phyloP scores from a whole-genome alignment of 2,888 invertebrate genomes.

The Tetheella fluctuosa region DNA sequence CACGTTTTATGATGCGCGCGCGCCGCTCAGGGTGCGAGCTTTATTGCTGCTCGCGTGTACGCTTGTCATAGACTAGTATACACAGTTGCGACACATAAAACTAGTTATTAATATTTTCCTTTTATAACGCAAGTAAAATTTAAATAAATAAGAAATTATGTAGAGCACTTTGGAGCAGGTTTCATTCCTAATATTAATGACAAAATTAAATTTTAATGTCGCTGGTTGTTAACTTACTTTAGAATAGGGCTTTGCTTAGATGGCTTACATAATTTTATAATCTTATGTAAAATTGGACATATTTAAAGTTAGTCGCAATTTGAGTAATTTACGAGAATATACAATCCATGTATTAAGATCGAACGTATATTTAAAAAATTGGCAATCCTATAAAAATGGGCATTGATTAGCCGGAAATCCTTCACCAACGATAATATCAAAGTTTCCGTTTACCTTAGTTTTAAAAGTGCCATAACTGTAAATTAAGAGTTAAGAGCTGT shows the following conservation, averaged over 20 bases:
- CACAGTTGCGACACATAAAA: slow-evolving; percentile 24
- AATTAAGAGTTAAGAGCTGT: not conserved
- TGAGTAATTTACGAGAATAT: not conserved
- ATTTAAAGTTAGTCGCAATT: not conserved
- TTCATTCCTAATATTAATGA: slow-evolving; percentile 20
- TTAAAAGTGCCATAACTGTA: not conserved
- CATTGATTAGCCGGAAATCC: not conserved
- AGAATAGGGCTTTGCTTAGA: not conserved
- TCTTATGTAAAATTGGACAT: not conserved
- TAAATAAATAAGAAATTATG: slow-evolving; percentile 28
- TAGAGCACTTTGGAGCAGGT: slow-evolving; percentile 23
- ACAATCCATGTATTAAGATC: too few species aligned
- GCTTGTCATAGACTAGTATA: slow-evolving; percentile 23
- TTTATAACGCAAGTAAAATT: slow-evolving; percentile 23
- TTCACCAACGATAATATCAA: slow-evolving; percentile 2
- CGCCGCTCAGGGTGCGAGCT: slow-evolving; percentile 39
- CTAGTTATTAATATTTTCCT: slow-evolving; percentile 29
- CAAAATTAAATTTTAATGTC: slow-evolving; percentile 7
- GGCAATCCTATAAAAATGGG: not conserved
- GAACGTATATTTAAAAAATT: not conserved
- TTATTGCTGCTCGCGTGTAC: slow-evolving; percentile 39
- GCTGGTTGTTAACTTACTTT: not conserved
- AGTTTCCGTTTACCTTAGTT: not conserved
- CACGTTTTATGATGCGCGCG: slow-evolving; percentile 52
- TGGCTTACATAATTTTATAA: not conserved